These are phyloP conservation scores for Agapornis canus DNA, from an alignment of 2,797 vertebrate genomes.

Conservation along the genomic window DNA sequence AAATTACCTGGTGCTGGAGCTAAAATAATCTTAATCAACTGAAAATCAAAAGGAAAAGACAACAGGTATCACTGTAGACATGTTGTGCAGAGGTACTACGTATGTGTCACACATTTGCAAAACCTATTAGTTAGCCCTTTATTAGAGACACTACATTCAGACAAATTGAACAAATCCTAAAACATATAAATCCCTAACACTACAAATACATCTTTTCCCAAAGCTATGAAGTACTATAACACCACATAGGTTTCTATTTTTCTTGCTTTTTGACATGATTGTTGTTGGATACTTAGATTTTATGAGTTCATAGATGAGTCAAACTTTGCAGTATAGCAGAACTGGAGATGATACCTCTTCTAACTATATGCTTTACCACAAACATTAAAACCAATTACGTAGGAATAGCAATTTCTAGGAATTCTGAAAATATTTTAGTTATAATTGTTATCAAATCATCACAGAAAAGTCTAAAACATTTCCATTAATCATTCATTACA, in stretches of 20 bases:
- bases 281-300: conserved; percentile 45
- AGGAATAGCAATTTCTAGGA: conserved; percentile 56
- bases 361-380: conserved; percentile 62
- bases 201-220: conserved; percentile 66
- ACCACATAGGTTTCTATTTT: conserved; percentile 41
- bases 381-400: conserved; percentile 52
- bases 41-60: conserved; percentile 21
- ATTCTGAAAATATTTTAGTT: conserved; percentile 51
- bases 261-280: conserved; percentile 20
- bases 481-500: conserved; percentile 15
- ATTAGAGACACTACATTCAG: conserved; percentile 59
- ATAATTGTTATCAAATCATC: conserved; percentile 28
- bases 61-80: conserved; percentile 30
- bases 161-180: conserved; percentile 67
- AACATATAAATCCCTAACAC: conserved; percentile 66
- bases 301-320: conserved; percentile 27
- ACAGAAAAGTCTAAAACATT: conserved; percentile 53
- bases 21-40: background rate
- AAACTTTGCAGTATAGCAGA: conserved; percentile 22
- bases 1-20: background rate
- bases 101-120: conserved; percentile 3
- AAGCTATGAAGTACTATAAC: conserved; percentile 59
- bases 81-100: conserved; percentile 20
- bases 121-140: conserved; percentile 56
- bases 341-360: conserved; percentile 30